Evolutionary conservation across 2,797 vertebrate species (phyloP), one percentile per base, ranked within the genome.

Genomic region (Octomys mimax): DNA sequence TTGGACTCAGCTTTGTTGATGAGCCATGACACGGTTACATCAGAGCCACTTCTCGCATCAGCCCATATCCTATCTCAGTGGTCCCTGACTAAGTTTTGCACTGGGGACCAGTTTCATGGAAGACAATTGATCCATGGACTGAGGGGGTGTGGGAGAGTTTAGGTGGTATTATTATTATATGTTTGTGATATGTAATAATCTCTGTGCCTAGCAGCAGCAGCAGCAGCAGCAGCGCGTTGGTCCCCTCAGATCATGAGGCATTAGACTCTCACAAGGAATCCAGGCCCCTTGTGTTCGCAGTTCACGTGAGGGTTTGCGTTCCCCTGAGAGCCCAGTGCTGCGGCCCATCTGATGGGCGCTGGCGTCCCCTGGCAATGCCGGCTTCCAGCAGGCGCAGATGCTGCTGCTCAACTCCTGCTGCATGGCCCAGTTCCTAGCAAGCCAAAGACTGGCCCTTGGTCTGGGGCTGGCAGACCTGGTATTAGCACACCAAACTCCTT

Each of bases 1-100:
- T 68, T 79, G 88, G 80, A 77, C 81, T 92, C 78, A 52, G 14
- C 57, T 85, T 70, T 73, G 75, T 81, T 57, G 31, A 49, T 87
- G 91, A 89, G 66, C 57, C 36, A 64, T 49, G 59, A 28, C 57
- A 8, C 1, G 26, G 71, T 68, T 84, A 82, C 36, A 80, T 85
- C 61, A 95, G 71, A 93, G 18, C 24, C 42, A 33, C 1, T 86
- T 85, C 68, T 61, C 24, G 68, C 46, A 31, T 42, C 80, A 36
- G 39, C 36, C 42, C 36, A 26, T 31, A 52, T 73, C 71, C 59
- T 24, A 11, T 42, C 22, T 3, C 24, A 42, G 71, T 6, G 24
- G 42, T 75, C 12, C 71, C 39, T 16, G 24, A 49, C 49, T 49
- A 11, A 49, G 49, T 49, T 49, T 49, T 49, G 42, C 66, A 70